Percentiles rank a stretch among this genome's conserved stretches.
These are phyloP conservation scores for Aporrectodea caliginosa DNA, from an alignment of 1,140 invertebrate species.

Conservation along the genomic window DNA sequence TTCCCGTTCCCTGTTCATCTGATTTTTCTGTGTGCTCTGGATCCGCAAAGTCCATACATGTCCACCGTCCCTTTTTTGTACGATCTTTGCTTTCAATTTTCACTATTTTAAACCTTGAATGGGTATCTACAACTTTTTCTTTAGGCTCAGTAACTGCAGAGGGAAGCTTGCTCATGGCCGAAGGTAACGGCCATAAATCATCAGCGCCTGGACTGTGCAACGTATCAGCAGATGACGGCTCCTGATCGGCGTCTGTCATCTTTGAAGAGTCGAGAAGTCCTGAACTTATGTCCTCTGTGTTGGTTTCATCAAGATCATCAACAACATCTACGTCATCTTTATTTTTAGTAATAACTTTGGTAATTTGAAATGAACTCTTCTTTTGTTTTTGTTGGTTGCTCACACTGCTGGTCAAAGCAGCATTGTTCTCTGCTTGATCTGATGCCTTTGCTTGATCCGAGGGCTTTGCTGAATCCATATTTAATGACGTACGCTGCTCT, in stretches of 20 bases:
- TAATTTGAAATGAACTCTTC: constrained; percentile 24
- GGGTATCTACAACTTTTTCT: constrained; percentile 6
- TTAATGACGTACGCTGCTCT: neutral
- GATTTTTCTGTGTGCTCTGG: constrained; percentile 1
- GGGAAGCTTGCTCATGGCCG: neutral
- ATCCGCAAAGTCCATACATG: constrained; percentile 9
- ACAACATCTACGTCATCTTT: constrained; percentile 2
- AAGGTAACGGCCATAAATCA: neutral
- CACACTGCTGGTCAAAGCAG: neutral
- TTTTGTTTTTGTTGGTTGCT: constrained; percentile 18
- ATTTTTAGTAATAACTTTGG: constrained; percentile 16
- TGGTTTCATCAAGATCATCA: constrained; percentile 21
- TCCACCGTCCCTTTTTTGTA: constrained; percentile 15
- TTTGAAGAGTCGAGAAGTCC: constrained; percentile 14
- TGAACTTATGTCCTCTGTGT: constrained; percentile 21
- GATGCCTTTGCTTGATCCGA: neutral
- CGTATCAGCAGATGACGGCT: constrained; percentile 19
- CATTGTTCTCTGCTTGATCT: neutral
- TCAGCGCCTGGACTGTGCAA: constrained; percentile 14
- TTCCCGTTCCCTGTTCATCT: neutral
- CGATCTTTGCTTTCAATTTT: constrained; percentile 24
- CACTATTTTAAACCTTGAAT: constrained; percentile 23
- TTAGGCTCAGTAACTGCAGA: neutral
- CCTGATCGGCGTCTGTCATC: constrained; percentile 14
- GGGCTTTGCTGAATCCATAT: neutral